Evolutionary conservation across 2,888 invertebrate species (phyloP).

Genomic region (Axea sp.): DNA sequence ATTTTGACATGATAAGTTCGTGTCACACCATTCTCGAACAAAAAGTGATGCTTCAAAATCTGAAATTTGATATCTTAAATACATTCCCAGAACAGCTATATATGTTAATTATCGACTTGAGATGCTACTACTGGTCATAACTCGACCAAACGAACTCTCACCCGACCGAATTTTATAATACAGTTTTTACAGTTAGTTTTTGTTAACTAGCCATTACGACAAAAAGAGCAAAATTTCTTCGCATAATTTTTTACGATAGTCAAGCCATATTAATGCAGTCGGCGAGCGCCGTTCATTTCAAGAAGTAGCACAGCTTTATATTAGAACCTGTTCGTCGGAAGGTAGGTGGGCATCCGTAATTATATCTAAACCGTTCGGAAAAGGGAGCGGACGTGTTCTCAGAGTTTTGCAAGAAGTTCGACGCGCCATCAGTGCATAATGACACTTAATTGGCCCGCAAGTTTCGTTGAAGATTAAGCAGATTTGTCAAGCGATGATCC

Average conservation of each 20-base stretch:
- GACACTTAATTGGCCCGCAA: constrained; percentile 75
- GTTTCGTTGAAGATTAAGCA: constrained; percentile 52
- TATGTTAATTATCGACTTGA: constrained; percentile 51
- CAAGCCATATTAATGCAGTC: constrained; percentile 32
- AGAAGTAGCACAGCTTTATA: constrained; percentile 57
- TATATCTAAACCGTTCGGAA: constrained; percentile 70
- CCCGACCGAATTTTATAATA: constrained; percentile 34
- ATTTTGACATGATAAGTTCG: no score
- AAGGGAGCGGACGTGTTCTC: constrained; percentile 66
- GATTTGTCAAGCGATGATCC: constrained; percentile 13
- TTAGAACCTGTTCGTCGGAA: constrained; percentile 53
- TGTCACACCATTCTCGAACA: no score
- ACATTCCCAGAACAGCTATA: constrained; percentile 43
- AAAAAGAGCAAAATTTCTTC: constrained; percentile 25
- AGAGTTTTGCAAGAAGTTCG: constrained; percentile 54
- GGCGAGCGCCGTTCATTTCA: constrained; percentile 30
- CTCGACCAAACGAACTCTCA: constrained; percentile 13
- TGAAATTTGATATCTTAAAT: constrained; percentile 8
- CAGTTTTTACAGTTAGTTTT: constrained; percentile 51
- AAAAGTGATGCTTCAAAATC: neutral
- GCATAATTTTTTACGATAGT: constrained; percentile 34
- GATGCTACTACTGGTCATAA: constrained; percentile 37
- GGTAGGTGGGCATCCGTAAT: constrained; percentile 66
- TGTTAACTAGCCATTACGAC: constrained; percentile 37
- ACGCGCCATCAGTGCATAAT: constrained; percentile 73